phyloP scores from a whole-genome alignment of 1,140 invertebrate species.

The Apis laboriosa region DNA sequence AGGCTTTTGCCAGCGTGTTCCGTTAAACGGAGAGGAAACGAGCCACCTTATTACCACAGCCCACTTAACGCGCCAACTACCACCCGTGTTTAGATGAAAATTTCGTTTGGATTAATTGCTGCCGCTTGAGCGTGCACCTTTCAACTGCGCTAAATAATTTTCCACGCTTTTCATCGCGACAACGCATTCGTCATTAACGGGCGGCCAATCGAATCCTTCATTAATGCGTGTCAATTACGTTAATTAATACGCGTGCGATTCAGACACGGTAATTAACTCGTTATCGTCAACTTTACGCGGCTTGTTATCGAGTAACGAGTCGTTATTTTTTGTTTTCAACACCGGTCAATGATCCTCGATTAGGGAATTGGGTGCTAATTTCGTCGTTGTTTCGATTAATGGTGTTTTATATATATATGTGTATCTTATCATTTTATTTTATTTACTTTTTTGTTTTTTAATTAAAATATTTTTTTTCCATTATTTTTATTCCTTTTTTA shows the following conservation, averaged over 20 bases:
- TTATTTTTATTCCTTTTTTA: no score
- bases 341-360: background rate
- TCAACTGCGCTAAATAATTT: conserved; percentile 1
- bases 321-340: background rate
- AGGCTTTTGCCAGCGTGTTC: background rate
- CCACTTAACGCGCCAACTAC: conserved; percentile 15
- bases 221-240: conserved; percentile 31
- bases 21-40: conserved; percentile 1
- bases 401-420: no score
- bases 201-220: conserved; percentile 1
- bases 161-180: background rate
- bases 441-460: no score
- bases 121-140: background rate
- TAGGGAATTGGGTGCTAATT: no score
- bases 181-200: conserved; percentile 4
- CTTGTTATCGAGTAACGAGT: background rate
- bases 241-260: conserved; percentile 14
- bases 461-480: no score
- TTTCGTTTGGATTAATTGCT: conserved; percentile 37
- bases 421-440: no score
- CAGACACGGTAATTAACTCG: conserved; percentile 29
- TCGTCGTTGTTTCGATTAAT: background rate
- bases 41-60: conserved; percentile 2
- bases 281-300: conserved; percentile 4
- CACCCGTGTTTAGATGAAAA: conserved; percentile 17